Evolutionary conservation across 2,888 invertebrate genomes (phyloP), one percentile per base, ranked within the genome.

Genomic region (Tubulanus polymorphus): DNA sequence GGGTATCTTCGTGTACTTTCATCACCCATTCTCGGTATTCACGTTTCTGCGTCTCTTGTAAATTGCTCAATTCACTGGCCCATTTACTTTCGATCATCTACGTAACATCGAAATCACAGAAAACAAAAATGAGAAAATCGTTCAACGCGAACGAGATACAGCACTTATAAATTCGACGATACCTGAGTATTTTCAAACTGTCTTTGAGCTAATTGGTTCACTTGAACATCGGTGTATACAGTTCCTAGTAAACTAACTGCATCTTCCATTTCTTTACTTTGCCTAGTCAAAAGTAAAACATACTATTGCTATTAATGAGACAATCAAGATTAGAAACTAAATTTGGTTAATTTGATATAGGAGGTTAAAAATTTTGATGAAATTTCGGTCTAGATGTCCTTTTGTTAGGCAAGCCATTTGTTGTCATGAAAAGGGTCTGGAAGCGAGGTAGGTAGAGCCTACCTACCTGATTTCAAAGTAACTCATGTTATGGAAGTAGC

Each of bases 11-110:
- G 49, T 90, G 83, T 58, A 90, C 85, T 69, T 85, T 83, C 86
- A 90, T 90, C 41, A 95, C 86, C 93, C 93, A 93, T 69, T 91
- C 86, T 52, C 91, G 84, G 76, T 93, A 93, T 69, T 91, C 89
- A 35, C 89, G 83, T 55, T 89, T 86, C 80, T 95, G 95, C 46
- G 89, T 88, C 63, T 90, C 88, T 69, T 88, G 85, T 65, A 91
- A 83, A 2, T 90, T 89, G 70, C 90, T 90, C 51, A 95, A 82
- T 81, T 91, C 89, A 47, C 80, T 81, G 47, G 79, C 80, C 85
- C 92, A 90, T 65, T 90, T 87, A 12, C 90, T 90, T 53, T 89
- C 88, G n/a, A 90, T 83, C 67, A 92, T 82, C 68, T 90, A 87
- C 72, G n/a, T 32, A n/a, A 32, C 35, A 32, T 32, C 35, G 10